Evolutionary conservation across 2,797 vertebrate species (phyloP).

Genomic region (Bovichtus variegatus): DNA sequence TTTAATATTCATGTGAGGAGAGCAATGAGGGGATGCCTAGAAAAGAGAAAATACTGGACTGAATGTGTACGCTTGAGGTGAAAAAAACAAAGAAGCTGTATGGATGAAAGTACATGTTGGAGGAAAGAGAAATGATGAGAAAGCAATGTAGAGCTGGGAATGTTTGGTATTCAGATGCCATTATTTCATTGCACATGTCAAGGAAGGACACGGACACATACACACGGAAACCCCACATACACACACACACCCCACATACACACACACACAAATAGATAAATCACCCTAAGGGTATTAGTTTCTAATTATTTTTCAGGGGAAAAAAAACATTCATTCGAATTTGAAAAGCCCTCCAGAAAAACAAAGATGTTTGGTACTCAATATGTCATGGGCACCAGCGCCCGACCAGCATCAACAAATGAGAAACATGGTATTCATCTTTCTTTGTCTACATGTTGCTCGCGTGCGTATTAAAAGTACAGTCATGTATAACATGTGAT

Average conservation of each 20-base stretch:
- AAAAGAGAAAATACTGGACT: constrained; percentile 35
- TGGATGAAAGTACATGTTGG: constrained; percentile 12
- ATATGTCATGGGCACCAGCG: constrained; percentile 13
- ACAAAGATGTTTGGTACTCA: constrained; percentile 26
- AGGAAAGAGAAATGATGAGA: constrained; percentile 17
- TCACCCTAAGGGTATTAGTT: constrained; percentile 38
- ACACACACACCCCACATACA: constrained; percentile 20
- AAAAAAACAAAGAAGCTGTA: background rate
- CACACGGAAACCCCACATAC: constrained; percentile 7
- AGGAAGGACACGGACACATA: constrained; percentile 39
- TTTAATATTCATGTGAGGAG: constrained; percentile 48
- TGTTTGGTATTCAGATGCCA: constrained; percentile 47
- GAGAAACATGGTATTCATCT: background rate
- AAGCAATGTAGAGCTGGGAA: constrained; percentile 12
- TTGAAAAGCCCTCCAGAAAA: constrained; percentile 47
- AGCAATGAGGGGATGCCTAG: constrained; percentile 26
- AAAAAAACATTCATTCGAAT: constrained; percentile 37
- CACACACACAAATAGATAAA: constrained; percentile 31
- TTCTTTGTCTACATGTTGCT: background rate
- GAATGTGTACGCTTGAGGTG: constrained; percentile 13
- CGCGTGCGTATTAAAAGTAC: constrained; percentile 1
- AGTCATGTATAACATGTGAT: constrained; percentile 12
- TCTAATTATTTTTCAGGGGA: constrained; percentile 59
- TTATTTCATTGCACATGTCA: constrained; percentile 53
- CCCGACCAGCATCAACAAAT: background rate